Conservation (phyloP, 2,888 invertebrate genomes). For the Clistopyga incitator region DNA sequence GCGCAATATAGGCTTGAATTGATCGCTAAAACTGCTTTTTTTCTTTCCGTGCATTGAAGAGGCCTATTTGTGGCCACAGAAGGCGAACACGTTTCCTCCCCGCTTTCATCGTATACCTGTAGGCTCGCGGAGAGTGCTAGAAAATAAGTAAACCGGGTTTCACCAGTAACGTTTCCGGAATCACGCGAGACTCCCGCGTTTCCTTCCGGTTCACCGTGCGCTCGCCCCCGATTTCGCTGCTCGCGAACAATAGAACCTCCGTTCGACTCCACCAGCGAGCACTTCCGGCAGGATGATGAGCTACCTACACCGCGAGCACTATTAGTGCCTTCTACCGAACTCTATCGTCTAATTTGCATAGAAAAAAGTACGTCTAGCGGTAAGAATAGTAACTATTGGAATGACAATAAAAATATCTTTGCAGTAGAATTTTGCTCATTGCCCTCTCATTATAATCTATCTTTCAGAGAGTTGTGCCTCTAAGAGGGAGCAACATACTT, state of each 20-base stretch:
- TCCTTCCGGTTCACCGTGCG: conserved; percentile 53
- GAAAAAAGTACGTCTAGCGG: not conserved
- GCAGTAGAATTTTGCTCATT: too few species aligned
- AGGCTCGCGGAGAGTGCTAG: not conserved
- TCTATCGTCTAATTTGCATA: not conserved
- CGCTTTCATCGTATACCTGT: not conserved
- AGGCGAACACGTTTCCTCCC: not conserved
- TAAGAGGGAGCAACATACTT: not conserved
- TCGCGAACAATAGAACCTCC: conserved; percentile 54
- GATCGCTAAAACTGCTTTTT: too few species aligned
- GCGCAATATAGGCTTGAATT: too few species aligned
- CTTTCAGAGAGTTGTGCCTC: not conserved
- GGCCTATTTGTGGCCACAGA: not conserved
- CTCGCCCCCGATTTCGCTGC: conserved; percentile 52
- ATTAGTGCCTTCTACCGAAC: not conserved
- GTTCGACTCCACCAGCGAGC: conserved; percentile 43
- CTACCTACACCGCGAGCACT: conserved; percentile 4
- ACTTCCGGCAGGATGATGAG: conserved; percentile 50
- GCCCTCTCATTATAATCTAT: too few species aligned
- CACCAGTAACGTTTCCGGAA: conserved; percentile 50
- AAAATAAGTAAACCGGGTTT: conserved; percentile 37
- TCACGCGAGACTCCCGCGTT: conserved; percentile 52
- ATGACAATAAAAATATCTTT: too few species aligned
- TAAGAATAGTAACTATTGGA: not conserved
- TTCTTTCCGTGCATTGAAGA: not conserved